These are phyloP conservation scores for Drosophila triauraria DNA, from an alignment of 1,140 invertebrate species.

Conservation along the genomic window DNA sequence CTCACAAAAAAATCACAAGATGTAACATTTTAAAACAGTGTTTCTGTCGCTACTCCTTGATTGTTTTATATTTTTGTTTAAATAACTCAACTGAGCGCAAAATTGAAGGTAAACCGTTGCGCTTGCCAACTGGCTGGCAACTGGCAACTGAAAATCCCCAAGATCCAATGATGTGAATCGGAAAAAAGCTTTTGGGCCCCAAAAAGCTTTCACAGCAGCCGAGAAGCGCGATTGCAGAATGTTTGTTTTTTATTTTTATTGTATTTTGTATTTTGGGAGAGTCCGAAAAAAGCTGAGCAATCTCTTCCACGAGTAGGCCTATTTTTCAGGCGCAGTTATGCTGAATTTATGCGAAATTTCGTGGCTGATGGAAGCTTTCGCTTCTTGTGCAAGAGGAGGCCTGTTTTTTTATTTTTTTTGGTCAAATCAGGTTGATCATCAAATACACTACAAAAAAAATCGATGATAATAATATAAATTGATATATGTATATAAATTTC, in stretches of 20 bases:
- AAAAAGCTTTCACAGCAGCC: constrained; percentile 53
- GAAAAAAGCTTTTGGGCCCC: constrained; percentile 36
- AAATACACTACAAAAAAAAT: background rate
- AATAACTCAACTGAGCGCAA: constrained; percentile 26
- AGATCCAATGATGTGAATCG: constrained; percentile 32
- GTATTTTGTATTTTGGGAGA: background rate
- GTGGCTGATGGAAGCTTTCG: constrained; percentile 52
- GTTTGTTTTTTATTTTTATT: background rate
- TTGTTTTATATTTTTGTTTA: background rate
- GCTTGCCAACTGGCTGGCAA: constrained; percentile 61
- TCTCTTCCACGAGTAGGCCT: constrained; percentile 14
- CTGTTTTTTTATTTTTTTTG: constrained; percentile 30
- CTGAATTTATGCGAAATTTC: constrained; percentile 70
- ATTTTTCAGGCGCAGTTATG: constrained; percentile 36
- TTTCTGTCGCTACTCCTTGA: constrained; percentile 23
- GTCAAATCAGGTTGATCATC: constrained; percentile 40
- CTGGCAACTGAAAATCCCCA: constrained; percentile 57
- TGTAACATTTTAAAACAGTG: constrained; percentile 9
- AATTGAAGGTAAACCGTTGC: constrained; percentile 55
- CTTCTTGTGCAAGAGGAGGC: constrained; percentile 56
- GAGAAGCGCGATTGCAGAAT: constrained; percentile 38
- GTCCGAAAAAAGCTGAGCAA: constrained; percentile 23
- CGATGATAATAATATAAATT: background rate
- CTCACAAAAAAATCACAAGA: constrained; percentile 1
- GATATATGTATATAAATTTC: background rate